phyloP scores from a whole-genome alignment of 2,113 vertebrate species.

The Morone saxatilis region DNA sequence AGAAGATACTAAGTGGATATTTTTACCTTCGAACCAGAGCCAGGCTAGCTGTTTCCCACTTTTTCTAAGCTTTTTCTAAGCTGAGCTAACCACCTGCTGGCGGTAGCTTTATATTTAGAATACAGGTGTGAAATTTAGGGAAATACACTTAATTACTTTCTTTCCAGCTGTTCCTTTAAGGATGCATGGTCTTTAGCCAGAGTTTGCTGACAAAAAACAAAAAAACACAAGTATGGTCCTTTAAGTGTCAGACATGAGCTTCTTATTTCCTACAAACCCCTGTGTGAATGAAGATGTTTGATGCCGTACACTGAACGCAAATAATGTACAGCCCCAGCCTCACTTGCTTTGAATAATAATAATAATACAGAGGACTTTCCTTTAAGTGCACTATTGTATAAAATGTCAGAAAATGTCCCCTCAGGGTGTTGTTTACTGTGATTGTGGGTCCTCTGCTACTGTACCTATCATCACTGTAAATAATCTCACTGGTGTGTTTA shows the following conservation, averaged over 20 bases:
- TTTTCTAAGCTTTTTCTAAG: background rate
- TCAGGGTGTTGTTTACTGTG: conserved; percentile 6
- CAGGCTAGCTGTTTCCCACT: background rate
- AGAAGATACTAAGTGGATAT: background rate
- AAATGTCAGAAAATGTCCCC: background rate
- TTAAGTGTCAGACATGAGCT: background rate
- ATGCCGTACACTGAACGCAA: background rate
- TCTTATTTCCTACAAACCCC: background rate
- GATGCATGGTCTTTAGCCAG: background rate
- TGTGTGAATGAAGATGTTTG: background rate
- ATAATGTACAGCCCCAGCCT: background rate
- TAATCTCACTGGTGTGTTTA: background rate
- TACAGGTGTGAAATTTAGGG: background rate
- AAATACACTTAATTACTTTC: background rate
- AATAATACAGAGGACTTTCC: background rate
- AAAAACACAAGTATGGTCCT: background rate
- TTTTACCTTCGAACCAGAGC: background rate
- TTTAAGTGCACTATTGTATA: background rate
- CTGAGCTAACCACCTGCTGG: background rate
- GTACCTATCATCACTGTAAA: background rate
- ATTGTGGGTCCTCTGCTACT: background rate
- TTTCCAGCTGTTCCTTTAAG: background rate
- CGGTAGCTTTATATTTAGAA: background rate
- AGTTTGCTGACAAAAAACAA: background rate
- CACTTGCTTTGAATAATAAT: background rate